phyloP scores from a whole-genome alignment of 1,140 invertebrate species.

The Pachypsylla venusta region DNA sequence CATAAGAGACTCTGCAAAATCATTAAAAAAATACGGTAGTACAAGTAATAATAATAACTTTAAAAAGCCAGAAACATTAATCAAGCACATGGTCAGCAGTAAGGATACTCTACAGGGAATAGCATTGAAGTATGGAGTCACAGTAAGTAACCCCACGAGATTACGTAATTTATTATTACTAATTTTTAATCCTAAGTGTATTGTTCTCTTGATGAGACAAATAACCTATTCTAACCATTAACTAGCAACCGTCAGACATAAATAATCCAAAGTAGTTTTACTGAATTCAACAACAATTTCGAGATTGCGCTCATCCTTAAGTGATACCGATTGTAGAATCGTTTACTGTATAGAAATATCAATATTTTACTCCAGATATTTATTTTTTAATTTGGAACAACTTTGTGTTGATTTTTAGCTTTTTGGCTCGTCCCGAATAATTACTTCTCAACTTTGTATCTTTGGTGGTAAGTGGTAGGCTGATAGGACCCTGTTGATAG shows the following conservation, averaged over 20 bases:
- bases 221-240: background rate
- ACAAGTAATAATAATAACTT: slow-evolving; percentile 48
- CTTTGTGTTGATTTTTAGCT: no score
- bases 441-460: no score
- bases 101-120: slow-evolving; percentile 85
- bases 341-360: no score
- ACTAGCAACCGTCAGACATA: background rate
- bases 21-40: slow-evolving; percentile 77
- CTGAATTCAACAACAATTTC: no score
- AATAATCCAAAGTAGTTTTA: no score
- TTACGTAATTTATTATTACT: background rate
- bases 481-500: no score
- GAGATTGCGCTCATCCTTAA: no score
- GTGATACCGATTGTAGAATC: no score
- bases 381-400: no score
- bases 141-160: slow-evolving; percentile 43
- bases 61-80: slow-evolving; percentile 41
- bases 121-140: slow-evolving; percentile 79
- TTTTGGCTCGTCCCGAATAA: no score
- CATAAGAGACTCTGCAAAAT: slow-evolving; percentile 63
- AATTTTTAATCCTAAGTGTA: background rate
- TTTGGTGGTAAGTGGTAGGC: no score
- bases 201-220: background rate
- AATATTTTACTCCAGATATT: no score
- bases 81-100: slow-evolving; percentile 62